A percentile compares a stretch with the other conserved stretches of the same genome.
Conservation (phyloP, 2,888 invertebrate genomes). For the Drosophila birchii region DNA sequence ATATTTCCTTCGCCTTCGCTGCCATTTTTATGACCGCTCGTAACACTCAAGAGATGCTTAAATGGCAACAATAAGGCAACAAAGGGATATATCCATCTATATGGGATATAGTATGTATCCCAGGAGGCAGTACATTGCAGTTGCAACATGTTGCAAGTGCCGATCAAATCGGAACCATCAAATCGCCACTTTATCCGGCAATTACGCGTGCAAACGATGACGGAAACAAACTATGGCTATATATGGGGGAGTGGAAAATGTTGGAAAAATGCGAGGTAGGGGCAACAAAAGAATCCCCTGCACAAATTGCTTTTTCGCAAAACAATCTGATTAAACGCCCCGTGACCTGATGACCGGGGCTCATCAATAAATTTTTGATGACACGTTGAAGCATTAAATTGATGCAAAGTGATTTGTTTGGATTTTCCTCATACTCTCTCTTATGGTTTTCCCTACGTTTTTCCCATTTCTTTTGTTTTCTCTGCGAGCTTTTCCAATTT, state of each 20-base stretch:
- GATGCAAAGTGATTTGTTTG: conserved; percentile 68
- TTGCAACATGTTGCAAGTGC: conserved; percentile 49
- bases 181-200: conserved; percentile 72
- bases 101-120: background rate
- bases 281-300: background rate
- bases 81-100: conserved; percentile 12
- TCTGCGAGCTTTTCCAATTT: conserved; percentile 14
- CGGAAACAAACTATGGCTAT: conserved; percentile 22
- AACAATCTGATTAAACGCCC: conserved; percentile 28
- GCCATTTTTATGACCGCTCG: conserved; percentile 69
- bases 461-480: background rate
- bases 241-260: background rate
- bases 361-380: conserved; percentile 60
- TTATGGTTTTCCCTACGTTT: conserved; percentile 5
- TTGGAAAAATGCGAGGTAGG: background rate
- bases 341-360: conserved; percentile 44
- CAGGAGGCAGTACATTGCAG: conserved; percentile 1
- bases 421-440: conserved; percentile 50
- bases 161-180: conserved; percentile 35
- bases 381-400: conserved; percentile 64
- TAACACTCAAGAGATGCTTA: conserved; percentile 75
- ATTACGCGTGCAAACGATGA: conserved; percentile 66
- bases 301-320: conserved; percentile 28
- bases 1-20: conserved; percentile 5
- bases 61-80: conserved; percentile 64